These are phyloP conservation scores for Poeciliopsis retropinna DNA, from an alignment of 2,113 vertebrate species.

Conservation along the genomic window DNA sequence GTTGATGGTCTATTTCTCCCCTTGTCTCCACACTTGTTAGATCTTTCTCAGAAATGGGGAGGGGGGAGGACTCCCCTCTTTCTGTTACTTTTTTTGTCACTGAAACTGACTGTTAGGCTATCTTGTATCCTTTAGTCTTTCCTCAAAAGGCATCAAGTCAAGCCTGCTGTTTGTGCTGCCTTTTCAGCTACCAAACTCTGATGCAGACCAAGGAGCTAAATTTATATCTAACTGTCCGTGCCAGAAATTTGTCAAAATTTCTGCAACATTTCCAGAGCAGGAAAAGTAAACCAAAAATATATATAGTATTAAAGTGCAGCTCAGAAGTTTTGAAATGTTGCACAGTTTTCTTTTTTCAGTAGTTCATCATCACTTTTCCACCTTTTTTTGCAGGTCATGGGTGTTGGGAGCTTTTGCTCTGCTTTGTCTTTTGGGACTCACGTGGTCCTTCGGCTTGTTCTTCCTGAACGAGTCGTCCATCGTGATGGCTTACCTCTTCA, in stretches of 20 bases:
- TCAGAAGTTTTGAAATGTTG: constrained; percentile 3
- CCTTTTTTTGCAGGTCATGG: constrained; percentile 89
- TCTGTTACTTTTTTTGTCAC: constrained; percentile 57
- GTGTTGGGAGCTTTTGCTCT: constrained; percentile 94
- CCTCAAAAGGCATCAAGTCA: constrained; percentile 63
- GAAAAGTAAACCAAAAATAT: background rate
- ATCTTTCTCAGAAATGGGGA: constrained; percentile 23
- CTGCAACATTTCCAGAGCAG: constrained; percentile 18
- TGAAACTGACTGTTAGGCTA: constrained; percentile 64
- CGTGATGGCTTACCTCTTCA: constrained; percentile 99
- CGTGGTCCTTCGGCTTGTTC: constrained; percentile 96
- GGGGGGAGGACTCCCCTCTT: constrained; percentile 27
- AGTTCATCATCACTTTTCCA: constrained; percentile 30
- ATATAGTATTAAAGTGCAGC: constrained; percentile 14
- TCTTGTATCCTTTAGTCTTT: constrained; percentile 67
- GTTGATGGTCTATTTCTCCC: constrained; percentile 73
- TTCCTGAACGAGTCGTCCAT: constrained; percentile 94
- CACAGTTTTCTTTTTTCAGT: background rate
- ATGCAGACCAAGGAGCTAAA: constrained; percentile 29
- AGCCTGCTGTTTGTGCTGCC: constrained; percentile 56
- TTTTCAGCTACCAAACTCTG: constrained; percentile 36
- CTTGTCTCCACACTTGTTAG: constrained; percentile 21
- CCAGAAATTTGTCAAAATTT: constrained; percentile 35
- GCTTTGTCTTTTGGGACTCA: constrained; percentile 93
- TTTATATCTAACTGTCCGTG: constrained; percentile 29